A percentile compares a stretch with the other conserved stretches of the same genome.
These are phyloP conservation scores for Pseudorasbora parva DNA, from an alignment of 2,113 vertebrate species.

Conservation along the genomic window DNA sequence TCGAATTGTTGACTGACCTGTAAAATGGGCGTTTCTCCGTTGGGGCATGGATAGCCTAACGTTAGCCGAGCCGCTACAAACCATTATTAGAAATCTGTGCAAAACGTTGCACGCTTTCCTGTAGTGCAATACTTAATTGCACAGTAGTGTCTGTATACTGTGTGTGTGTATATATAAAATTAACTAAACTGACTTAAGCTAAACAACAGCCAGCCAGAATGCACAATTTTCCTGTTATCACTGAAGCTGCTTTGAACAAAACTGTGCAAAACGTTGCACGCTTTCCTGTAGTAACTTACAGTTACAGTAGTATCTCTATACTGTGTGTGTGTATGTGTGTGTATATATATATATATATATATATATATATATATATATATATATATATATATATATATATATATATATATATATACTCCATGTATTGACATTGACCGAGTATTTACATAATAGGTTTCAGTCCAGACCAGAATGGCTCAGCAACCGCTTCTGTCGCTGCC, in stretches of 20 bases:
- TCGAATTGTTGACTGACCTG: neutral
- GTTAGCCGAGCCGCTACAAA: neutral
- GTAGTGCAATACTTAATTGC: too few species aligned
- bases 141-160: too few species aligned
- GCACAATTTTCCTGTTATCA: too few species aligned
- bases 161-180: too few species aligned
- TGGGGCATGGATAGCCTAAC: neutral
- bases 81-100: neutral
- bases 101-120: neutral
- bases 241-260: too few species aligned
- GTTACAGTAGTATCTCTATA: too few species aligned
- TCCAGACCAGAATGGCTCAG: constrained; percentile 67
- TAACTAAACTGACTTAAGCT: too few species aligned
- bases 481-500: constrained; percentile 63
- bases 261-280: neutral
- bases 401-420: neutral
- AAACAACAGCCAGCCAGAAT: too few species aligned
- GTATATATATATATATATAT: too few species aligned
- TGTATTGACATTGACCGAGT: neutral
- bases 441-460: neutral
- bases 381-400: too few species aligned
- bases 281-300: neutral
- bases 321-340: too few species aligned
- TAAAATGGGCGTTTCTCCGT: neutral
- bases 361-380: too few species aligned